Evolutionary conservation across 1,140 invertebrate genomes (phyloP).

Genomic region (Bombyx mandarina): DNA sequence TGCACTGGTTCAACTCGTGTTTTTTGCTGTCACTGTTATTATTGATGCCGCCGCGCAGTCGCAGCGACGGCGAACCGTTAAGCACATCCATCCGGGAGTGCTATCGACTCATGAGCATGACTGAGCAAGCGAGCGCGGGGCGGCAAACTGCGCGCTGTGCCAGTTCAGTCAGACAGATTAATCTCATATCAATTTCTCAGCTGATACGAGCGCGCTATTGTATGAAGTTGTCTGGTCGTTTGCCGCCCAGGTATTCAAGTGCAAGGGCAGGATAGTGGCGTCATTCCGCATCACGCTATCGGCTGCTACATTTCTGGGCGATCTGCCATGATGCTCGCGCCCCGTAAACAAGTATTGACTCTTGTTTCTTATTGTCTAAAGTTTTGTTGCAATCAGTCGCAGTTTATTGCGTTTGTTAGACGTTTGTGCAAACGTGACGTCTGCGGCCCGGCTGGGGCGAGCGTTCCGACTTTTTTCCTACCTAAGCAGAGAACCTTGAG

Average conservation of each 20-base stretch:
- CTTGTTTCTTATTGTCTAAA: no score
- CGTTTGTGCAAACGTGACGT: no score
- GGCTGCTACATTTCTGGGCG: slow-evolving; percentile 1
- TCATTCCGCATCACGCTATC: background rate
- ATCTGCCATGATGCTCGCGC: slow-evolving; percentile 1
- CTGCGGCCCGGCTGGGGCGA: no score
- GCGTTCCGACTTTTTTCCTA: no score
- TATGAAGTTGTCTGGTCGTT: no score
- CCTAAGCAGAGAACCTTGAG: no score
- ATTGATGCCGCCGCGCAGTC: slow-evolving; percentile 71
- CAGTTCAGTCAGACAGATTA: background rate
- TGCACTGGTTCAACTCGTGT: slow-evolving; percentile 73
- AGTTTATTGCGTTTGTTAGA: no score
- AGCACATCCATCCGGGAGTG: slow-evolving; percentile 50
- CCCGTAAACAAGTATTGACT: slow-evolving; percentile 4
- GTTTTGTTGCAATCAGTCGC: no score
- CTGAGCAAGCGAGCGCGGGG: slow-evolving; percentile 19
- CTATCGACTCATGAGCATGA: slow-evolving; percentile 61
- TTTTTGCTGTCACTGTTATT: slow-evolving; percentile 65
- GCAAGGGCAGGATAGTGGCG: background rate
- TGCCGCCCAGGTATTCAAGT: no score
- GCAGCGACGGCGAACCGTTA: slow-evolving; percentile 72
- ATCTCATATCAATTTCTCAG: background rate
- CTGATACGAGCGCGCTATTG: no score
- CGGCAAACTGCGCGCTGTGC: background rate